A percentile compares a stretch with the other conserved stretches of the same genome.
Conservation (phyloP, 2,888 invertebrate species). For the Chaetogeoica ovagalla region DNA sequence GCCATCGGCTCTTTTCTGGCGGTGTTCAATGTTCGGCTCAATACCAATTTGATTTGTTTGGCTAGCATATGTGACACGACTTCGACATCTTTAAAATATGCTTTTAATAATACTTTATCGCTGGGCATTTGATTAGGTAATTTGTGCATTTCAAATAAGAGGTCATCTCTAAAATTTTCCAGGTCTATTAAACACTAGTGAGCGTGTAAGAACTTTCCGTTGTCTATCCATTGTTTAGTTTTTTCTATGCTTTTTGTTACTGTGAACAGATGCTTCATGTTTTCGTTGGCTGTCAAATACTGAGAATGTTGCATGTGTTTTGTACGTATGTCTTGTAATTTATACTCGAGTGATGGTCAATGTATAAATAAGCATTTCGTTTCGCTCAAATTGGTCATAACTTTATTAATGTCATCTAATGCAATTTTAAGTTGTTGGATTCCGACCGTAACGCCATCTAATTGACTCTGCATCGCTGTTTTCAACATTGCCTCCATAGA, state of each 20-base stretch:
- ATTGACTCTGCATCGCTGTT: slow-evolving; percentile 97
- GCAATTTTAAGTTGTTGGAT: slow-evolving; percentile 86
- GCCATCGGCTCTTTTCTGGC: slow-evolving; percentile 92
- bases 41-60: slow-evolving; percentile 86
- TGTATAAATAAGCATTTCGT: slow-evolving; percentile 75
- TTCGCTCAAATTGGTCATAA: slow-evolving; percentile 71
- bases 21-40: slow-evolving; percentile 88
- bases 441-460: slow-evolving; percentile 94
- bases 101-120: slow-evolving; percentile 89
- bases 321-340: slow-evolving; percentile 81
- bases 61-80: slow-evolving; percentile 83
- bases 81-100: slow-evolving; percentile 95
- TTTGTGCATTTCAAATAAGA: slow-evolving; percentile 91
- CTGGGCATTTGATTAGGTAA: slow-evolving; percentile 87
- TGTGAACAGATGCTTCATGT: slow-evolving; percentile 95
- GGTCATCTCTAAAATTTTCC: slow-evolving; percentile 94
- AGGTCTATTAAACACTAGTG: slow-evolving; percentile 94
- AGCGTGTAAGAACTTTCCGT: slow-evolving; percentile 91
- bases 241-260: slow-evolving; percentile 95
- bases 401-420: slow-evolving; percentile 74
- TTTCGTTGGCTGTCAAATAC: slow-evolving; percentile 97
- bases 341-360: slow-evolving; percentile 78
- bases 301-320: slow-evolving; percentile 95
- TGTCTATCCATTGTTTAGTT: slow-evolving; percentile 90
- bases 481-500: slow-evolving; percentile 93